These are phyloP conservation scores for Moxostoma hubbsi DNA, from an alignment of 2,797 vertebrate species.

Conservation along the genomic window DNA sequence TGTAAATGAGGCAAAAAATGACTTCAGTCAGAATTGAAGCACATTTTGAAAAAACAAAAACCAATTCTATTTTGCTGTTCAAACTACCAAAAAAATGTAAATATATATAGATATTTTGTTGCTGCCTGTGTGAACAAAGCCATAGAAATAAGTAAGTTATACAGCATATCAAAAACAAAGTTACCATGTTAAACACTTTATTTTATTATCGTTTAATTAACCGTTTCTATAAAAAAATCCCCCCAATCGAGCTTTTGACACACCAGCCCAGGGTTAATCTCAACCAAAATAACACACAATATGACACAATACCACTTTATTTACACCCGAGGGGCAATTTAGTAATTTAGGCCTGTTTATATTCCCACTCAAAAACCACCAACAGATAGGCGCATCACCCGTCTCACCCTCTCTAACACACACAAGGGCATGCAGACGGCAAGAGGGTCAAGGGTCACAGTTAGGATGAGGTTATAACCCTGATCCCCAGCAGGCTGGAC, in stretches of 20 bases:
- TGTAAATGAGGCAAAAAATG: too few species aligned
- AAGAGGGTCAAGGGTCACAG: conserved; percentile 11
- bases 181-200: too few species aligned
- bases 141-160: too few species aligned
- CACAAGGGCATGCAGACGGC: conserved; percentile 13
- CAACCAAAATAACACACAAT: background rate
- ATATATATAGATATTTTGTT: too few species aligned
- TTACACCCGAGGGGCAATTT: conserved; percentile 18
- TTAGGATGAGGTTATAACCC: background rate
- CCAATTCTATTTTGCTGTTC: too few species aligned
- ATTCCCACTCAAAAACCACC: conserved; percentile 9
- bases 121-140: too few species aligned
- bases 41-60: too few species aligned
- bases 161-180: too few species aligned
- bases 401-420: conserved; percentile 29
- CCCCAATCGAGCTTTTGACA: background rate
- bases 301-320: conserved; percentile 3
- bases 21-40: too few species aligned
- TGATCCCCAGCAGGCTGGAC: background rate
- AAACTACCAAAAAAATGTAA: too few species aligned
- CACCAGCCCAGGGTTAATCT: conserved; percentile 39
- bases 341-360: background rate
- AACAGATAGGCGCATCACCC: conserved; percentile 19
- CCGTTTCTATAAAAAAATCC: too few species aligned
- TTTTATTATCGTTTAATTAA: too few species aligned